Evolutionary conservation across 92 coral and sea anemone genomes (phyloP).

Genomic region (Virgularia gustaviana): DNA sequence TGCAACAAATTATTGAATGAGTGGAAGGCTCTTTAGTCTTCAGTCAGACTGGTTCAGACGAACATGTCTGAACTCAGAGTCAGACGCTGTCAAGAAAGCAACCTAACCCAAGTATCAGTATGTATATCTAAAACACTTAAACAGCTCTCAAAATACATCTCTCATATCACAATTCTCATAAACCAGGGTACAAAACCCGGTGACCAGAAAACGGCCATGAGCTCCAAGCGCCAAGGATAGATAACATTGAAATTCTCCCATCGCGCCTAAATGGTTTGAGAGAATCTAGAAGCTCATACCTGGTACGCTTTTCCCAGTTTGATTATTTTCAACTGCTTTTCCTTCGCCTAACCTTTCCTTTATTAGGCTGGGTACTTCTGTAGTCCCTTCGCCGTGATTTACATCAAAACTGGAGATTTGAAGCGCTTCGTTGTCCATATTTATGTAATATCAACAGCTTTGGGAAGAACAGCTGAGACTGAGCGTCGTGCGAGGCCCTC

Average conservation of each 20-base stretch:
- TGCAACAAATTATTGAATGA: too few species aligned
- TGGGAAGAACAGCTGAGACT: too few species aligned
- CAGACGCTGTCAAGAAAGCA: not conserved
- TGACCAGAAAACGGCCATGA: not conserved
- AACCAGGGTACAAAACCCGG: not conserved
- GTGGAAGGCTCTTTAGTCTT: too few species aligned
- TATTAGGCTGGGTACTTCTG: not conserved
- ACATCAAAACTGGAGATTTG: constrained; percentile 1
- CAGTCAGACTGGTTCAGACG: too few species aligned
- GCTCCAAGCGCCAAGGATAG: not conserved
- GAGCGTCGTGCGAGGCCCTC: too few species aligned
- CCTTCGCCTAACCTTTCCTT: not conserved
- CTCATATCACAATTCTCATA: not conserved
- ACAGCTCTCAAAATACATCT: not conserved
- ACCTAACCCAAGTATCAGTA: not conserved
- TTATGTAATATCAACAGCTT: not conserved
- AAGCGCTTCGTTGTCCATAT: not conserved
- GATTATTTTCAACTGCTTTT: constrained; percentile 2
- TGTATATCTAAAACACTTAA: not conserved
- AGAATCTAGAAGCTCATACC: constrained; percentile 99
- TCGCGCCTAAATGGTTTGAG: constrained; percentile 47
- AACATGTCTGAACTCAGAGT: not conserved
- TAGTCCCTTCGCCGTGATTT: not conserved
- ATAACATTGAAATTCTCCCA: constrained; percentile 33
- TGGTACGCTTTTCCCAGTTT: not conserved